phyloP scores from a whole-genome alignment of 2,113 vertebrate species.

The Pipra filicauda region DNA sequence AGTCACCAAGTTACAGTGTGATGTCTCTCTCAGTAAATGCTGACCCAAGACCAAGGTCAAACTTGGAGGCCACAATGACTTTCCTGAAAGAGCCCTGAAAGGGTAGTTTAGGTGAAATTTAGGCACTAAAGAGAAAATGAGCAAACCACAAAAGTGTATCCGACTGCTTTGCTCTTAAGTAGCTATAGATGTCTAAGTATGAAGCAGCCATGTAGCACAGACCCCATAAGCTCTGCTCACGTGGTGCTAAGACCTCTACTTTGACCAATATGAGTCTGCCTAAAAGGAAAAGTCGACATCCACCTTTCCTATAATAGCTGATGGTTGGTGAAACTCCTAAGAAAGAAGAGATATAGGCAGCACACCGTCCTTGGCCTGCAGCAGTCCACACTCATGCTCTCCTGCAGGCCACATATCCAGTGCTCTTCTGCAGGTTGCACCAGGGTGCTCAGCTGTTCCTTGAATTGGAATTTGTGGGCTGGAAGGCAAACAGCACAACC shows the following conservation, averaged over 20 bases:
- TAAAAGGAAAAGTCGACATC: not conserved
- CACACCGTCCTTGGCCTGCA: not conserved
- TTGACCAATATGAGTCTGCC: not conserved
- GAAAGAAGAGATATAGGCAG: not conserved
- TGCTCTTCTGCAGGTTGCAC: not conserved
- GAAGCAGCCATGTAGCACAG: not conserved
- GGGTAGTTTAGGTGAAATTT: not conserved
- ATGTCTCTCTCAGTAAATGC: not conserved
- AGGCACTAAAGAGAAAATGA: not conserved
- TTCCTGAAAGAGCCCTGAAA: not conserved
- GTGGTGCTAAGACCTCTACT: fast-evolving
- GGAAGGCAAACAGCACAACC: not conserved
- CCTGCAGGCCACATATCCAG: fast-evolving
- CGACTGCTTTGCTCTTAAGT: not conserved
- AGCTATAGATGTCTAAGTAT: not conserved
- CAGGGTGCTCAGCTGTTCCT: not conserved
- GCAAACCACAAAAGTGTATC: not conserved
- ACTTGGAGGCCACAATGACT: not conserved
- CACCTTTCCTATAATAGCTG: not conserved
- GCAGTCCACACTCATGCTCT: fast-evolving
- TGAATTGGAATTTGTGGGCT: not conserved
- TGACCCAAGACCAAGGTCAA: not conserved
- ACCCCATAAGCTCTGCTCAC: not conserved
- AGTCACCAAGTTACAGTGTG: not conserved
- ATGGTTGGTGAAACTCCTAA: not conserved